Evolutionary conservation across 2,888 invertebrate species (phyloP), one percentile per base, ranked within the genome.

Genomic region (Heteromurus nitidus): DNA sequence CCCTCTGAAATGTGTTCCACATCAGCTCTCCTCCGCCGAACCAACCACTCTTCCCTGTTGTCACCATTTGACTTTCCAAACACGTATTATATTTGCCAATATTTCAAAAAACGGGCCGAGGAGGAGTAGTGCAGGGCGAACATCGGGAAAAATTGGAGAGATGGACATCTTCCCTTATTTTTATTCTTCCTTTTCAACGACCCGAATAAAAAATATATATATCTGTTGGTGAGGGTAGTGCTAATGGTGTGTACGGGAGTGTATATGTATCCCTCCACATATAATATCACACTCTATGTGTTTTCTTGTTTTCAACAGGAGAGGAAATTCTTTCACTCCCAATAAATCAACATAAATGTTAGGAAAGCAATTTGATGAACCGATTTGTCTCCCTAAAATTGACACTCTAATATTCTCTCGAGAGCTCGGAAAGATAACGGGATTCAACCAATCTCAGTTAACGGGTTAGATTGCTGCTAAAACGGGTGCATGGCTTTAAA

Each of bases 311-410:
- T 55, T 31, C 36, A 70, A 70, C 67, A n/a, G n/a, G n/a, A n/a
- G n/a, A n/a, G 1, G 31, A 65, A 47, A 69, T 28, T 50, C 73
- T 75, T 28, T 65, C 65, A 55, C 42, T 79, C 65, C 44, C 77
- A 85, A 87, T 87, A 87, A 87, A 87, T 87, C 87, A 87, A 87
- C 85, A 86, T 87, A 86, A 87, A 86, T 84, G 86, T 83, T 85
- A 72, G 81, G 82, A 86, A 87, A 84, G 83, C 87, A 87, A 87
- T 87, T 86, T 81, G 86, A 86, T 85, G 85, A 82, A 85, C 84
- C 87, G 87, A 87, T 87, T 87, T 87, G 87, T 87, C 87, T 87
- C 87, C 84, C 81, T 85, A 87, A 86, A 86, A 87, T 86, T 87
- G 87, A 87, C 87, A 87, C 87, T 85, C 47, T 85, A 86, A 86